Evolutionary conservation across 2,113 vertebrate genomes (phyloP), one percentile per base, ranked within the genome.

Genomic region (Lophotis ruficrista): DNA sequence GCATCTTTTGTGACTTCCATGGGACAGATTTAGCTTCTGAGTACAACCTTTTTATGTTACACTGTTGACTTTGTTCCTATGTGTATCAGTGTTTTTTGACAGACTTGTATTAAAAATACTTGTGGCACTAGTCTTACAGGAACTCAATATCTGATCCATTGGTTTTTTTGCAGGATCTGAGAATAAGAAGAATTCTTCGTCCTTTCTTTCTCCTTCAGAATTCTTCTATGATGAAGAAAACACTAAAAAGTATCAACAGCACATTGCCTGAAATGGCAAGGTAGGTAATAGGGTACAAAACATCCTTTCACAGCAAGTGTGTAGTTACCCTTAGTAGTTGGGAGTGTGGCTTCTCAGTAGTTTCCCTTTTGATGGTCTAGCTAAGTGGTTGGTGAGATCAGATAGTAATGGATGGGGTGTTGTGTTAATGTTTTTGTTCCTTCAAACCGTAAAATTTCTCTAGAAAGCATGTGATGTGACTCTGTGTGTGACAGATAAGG

Each of bases 201-300:
- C 99, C 99, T 0, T 99, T 99, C 96, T 99, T 99, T 97, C 98
- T 99, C 43, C 98, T 99, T 76, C 99, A 99, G 97, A 99, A 99
- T 96, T 99, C 99, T 12, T 99, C 99, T 12, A 98, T 99, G 94
- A 99, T 99, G 99, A 99, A 99, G 96, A 99, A 99, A 97, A 99
- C 99, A 0, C 97, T 99, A 56, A 99, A 99, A 95, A 99, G 99
- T 66, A 98, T 99, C 78, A 98, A 99, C 90, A 98, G 98, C 83
- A 99, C 99, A 0, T 96, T 99, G 89, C 99, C 99, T 17, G 99
- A 99, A 94, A 99, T 99, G 92, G 98, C 98, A 53, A 99, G 99
- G 99, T 99, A 95, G 47, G 96, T 56, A 4, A 8, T 4, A 8
- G 51, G 12, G 2, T 7, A 37, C 37, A 17, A 69, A 47, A 20